Percentiles rank a stretch among this genome's conserved stretches.
phyloP scores from a whole-genome alignment of 2,888 invertebrate genomes.

The Tryphoninae sp. region DNA sequence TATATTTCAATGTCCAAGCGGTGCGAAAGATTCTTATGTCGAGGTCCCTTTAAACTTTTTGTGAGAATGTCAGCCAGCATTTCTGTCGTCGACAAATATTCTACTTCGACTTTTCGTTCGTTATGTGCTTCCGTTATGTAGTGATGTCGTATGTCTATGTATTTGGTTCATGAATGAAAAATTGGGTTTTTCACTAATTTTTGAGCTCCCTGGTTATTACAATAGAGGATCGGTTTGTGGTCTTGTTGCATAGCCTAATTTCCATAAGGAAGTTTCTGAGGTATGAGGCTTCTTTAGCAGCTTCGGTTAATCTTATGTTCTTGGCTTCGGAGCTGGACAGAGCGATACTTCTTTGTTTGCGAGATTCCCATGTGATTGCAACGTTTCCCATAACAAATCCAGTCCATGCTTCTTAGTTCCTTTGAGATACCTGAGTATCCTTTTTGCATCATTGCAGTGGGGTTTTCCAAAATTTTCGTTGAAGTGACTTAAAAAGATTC shows the following conservation, averaged over 20 bases:
- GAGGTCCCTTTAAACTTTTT: background rate
- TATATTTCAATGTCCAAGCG: too few relatives aligned
- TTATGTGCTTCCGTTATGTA: background rate
- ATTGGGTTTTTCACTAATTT: background rate
- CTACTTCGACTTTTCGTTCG: background rate
- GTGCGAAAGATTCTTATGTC: background rate
- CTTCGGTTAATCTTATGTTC: constrained; percentile 58
- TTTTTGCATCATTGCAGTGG: constrained; percentile 71
- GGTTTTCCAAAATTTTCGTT: constrained; percentile 49
- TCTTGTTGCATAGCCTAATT: background rate
- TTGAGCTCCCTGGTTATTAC: constrained; percentile 3
- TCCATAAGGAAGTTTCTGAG: background rate
- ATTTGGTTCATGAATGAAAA: background rate
- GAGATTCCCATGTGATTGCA: constrained; percentile 58
- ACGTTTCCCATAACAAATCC: constrained; percentile 49
- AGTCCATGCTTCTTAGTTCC: constrained; percentile 66
- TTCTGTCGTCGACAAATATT: background rate
- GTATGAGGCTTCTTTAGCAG: constrained; percentile 45
- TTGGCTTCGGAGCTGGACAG: constrained; percentile 62
- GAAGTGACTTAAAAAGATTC: constrained; percentile 57
- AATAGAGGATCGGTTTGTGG: background rate
- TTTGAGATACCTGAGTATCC: constrained; percentile 71
- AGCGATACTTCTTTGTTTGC: constrained; percentile 63
- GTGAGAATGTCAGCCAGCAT: constrained; percentile 3
- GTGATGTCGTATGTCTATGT: too few relatives aligned